Conservation (phyloP, 2,797 vertebrate species). For the Pangasius larnaudii region DNA sequence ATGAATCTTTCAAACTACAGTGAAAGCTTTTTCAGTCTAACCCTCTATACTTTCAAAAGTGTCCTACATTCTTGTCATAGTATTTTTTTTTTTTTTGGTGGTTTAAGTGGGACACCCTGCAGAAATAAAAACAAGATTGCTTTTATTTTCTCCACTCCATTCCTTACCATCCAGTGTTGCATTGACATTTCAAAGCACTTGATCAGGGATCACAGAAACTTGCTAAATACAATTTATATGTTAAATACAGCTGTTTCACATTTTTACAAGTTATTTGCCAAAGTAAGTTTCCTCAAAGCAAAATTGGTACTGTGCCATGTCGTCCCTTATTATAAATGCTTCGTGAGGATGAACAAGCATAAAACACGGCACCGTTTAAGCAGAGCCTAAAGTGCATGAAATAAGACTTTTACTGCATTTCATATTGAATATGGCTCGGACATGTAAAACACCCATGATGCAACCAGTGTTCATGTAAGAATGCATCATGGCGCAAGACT, state of each 20-base stretch:
- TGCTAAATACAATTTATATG: neutral
- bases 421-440: neutral
- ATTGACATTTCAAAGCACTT: conserved; percentile 4
- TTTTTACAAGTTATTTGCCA: neutral
- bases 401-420: conserved; percentile 64
- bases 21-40: conserved; percentile 42
- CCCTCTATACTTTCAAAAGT: conserved; percentile 32
- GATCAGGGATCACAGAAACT: neutral
- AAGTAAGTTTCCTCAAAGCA: neutral
- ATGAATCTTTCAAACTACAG: conserved; percentile 69
- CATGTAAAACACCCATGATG: conserved; percentile 61
- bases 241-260: neutral
- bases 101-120: conserved; percentile 35
- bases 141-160: conserved; percentile 12
- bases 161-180: neutral
- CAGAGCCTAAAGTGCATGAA: conserved; percentile 72
- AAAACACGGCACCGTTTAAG: conserved; percentile 33
- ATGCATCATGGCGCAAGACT: conserved; percentile 42
- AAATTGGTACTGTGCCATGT: neutral
- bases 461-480: conserved; percentile 70
- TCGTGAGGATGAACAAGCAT: neutral
- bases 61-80: conserved; percentile 42
- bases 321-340: neutral
- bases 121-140: conserved; percentile 24
- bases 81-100: conserved; percentile 12